Percentiles rank a stretch among this genome's conserved stretches.
Conservation (phyloP, 1,140 invertebrate genomes). For the Neodiprion pinetum region DNA sequence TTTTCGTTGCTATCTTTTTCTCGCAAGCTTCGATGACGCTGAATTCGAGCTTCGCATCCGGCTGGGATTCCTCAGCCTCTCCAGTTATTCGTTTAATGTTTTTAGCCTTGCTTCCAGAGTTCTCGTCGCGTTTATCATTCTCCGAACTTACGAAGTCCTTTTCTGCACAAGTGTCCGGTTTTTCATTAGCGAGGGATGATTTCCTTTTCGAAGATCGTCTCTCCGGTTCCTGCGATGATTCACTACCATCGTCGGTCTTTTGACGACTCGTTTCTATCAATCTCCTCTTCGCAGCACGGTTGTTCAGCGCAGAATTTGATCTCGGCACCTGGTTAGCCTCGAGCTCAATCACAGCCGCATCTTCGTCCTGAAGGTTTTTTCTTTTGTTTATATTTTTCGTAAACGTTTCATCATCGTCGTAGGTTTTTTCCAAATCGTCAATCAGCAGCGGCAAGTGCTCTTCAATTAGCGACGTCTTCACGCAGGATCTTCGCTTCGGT, state of each 20-base stretch:
- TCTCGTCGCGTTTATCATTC: background rate
- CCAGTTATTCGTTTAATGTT: background rate
- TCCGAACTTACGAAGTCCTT: background rate
- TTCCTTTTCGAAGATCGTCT: conserved; percentile 27
- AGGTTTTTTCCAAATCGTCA: conserved; percentile 21
- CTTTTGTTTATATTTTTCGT: background rate
- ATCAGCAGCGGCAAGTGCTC: conserved; percentile 27
- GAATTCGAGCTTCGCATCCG: background rate
- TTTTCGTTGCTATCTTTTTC: background rate
- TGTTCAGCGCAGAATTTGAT: background rate
- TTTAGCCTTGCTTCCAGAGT: background rate
- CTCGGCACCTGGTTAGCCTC: background rate
- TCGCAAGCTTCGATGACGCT: no score
- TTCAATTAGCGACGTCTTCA: conserved; percentile 36
- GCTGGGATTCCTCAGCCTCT: background rate
- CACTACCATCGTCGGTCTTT: background rate
- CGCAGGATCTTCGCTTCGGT: conserved; percentile 36
- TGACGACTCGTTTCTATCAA: background rate
- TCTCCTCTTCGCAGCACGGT: background rate
- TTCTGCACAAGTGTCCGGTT: background rate
- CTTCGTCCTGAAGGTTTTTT: background rate
- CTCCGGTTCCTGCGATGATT: conserved; percentile 12
- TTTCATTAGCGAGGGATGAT: conserved; percentile 6
- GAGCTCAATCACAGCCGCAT: background rate
- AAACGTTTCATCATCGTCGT: background rate